Conservation (phyloP, 2,113 vertebrate genomes). For the Mus musculus region GRCm39 chr1:163095501-163096000, state of each 20-base stretch:
- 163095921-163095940: neutral
- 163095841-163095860: neutral
- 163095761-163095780: neutral
- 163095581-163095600: neutral
- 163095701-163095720: neutral
- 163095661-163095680: neutral
- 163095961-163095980: neutral
- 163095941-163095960: neutral
- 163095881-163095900: neutral
- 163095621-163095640: neutral
- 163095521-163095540: neutral
- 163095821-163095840: neutral
- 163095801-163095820: neutral
- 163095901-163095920: fast-evolving
- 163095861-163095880: fast-evolving
- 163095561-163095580: neutral
- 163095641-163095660: neutral
- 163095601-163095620: neutral
- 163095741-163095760: neutral
- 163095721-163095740: neutral
- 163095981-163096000: neutral
- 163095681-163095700: neutral
- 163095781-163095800: neutral
- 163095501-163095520: conserved; percentile 33
- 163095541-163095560: neutral